These are phyloP conservation scores for Agrotis puta DNA, from an alignment of 2,888 invertebrate species.

Conservation along the genomic window DNA sequence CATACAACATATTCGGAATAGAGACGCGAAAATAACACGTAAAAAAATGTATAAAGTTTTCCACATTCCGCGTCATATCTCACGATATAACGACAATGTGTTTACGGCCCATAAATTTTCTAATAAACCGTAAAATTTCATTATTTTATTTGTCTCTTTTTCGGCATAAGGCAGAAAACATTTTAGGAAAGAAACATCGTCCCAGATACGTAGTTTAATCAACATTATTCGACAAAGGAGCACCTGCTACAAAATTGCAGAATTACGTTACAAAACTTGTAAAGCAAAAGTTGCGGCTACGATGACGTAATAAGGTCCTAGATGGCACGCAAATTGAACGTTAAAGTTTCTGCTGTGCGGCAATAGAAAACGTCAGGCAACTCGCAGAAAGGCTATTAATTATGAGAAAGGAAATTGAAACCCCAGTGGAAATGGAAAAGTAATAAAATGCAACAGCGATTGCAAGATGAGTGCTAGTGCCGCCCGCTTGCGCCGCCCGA, in stretches of 20 bases:
- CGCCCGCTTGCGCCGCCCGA: constrained; percentile 61
- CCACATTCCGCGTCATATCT: constrained; percentile 75
- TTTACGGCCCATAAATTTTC: constrained; percentile 83
- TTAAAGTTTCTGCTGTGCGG: constrained; percentile 82
- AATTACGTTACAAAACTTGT: constrained; percentile 44
- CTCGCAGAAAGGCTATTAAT: constrained; percentile 89
- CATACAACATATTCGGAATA: constrained; percentile 55
- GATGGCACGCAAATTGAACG: constrained; percentile 84
- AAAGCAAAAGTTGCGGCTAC: constrained; percentile 53
- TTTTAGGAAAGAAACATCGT: constrained; percentile 6
- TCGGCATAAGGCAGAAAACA: constrained; percentile 37
- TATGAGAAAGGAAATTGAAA: constrained; percentile 90
- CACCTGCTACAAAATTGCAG: constrained; percentile 21
- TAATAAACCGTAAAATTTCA: constrained; percentile 84
- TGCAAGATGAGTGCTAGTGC: constrained; percentile 84
- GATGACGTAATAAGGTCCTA: constrained; percentile 74
- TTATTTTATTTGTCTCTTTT: constrained; percentile 69
- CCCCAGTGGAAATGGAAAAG: constrained; percentile 90
- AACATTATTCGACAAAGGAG: constrained; percentile 32
- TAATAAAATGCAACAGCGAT: constrained; percentile 91
- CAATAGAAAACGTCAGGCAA: constrained; percentile 86
- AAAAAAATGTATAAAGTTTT: constrained; percentile 62
- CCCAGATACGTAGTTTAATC: constrained; percentile 13
- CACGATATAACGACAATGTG: constrained; percentile 81
- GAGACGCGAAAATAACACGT: constrained; percentile 54